Conservation (phyloP, 2,888 invertebrate species). For the Brenthis daphne region DNA sequence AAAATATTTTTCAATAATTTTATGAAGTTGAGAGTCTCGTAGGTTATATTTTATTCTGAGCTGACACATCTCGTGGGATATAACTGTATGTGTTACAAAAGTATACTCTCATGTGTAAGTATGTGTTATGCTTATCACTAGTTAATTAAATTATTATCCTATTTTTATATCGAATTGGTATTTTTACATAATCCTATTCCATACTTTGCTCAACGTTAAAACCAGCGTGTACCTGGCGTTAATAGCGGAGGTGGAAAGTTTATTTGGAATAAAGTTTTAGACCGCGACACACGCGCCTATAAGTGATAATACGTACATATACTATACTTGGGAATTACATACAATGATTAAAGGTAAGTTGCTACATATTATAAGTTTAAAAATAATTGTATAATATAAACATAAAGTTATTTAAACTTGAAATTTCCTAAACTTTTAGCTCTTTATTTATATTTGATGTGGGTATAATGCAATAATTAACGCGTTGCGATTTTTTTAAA, state of each 20-base stretch:
- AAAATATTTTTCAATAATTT: too few species aligned
- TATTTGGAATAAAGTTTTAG: conserved; percentile 48
- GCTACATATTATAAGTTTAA: background rate
- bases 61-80: too few species aligned
- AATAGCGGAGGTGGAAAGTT: conserved; percentile 48
- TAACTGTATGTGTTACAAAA: too few species aligned
- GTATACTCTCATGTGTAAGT: too few species aligned
- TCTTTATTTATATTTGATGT: background rate
- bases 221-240: conserved; percentile 45
- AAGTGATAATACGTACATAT: conserved; percentile 3
- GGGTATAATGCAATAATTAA: background rate
- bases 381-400: background rate
- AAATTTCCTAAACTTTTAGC: background rate
- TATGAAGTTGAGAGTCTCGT: too few species aligned
- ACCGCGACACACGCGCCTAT: conserved; percentile 43
- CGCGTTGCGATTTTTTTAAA: background rate
- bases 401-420: background rate
- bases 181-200: conserved; percentile 35
- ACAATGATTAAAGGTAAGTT: conserved; percentile 27
- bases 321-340: background rate
- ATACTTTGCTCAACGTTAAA: conserved; percentile 34
- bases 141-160: too few species aligned
- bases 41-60: too few species aligned
- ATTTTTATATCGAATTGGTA: too few species aligned
- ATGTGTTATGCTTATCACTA: too few species aligned